A percentile compares a stretch with the other conserved stretches of the same genome.
phyloP scores from a whole-genome alignment of 2,797 vertebrate species.

The Momotus momota region DNA sequence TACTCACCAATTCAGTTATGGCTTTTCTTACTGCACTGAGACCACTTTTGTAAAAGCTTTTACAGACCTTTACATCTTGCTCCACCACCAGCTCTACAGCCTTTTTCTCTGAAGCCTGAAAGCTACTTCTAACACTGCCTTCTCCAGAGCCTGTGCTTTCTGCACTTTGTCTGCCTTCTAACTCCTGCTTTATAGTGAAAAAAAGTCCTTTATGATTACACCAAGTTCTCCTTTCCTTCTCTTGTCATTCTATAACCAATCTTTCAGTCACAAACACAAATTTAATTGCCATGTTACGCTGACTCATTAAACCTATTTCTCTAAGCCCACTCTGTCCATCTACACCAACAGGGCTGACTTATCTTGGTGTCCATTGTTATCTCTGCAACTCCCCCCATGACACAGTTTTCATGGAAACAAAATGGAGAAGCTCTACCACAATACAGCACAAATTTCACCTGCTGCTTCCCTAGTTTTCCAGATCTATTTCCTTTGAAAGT shows the following conservation, averaged over 20 bases:
- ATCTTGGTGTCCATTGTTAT: neutral
- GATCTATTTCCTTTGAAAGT: neutral
- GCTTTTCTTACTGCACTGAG: neutral
- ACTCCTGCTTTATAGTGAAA: neutral
- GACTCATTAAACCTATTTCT: neutral
- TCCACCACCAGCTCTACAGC: neutral
- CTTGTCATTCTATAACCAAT: neutral
- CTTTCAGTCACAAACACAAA: neutral
- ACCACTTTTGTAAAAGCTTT: neutral
- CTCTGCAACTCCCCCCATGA: neutral
- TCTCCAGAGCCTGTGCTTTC: neutral
- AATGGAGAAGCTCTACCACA: neutral
- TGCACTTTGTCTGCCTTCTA: neutral
- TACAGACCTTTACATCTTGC: neutral
- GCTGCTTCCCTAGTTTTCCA: neutral
- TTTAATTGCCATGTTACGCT: neutral
- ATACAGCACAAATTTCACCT: neutral
- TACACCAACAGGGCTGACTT: neutral
- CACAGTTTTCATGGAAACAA: neutral
- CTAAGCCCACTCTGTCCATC: neutral
- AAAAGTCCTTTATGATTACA: neutral
- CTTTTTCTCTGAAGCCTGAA: neutral
- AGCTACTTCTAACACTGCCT: neutral
- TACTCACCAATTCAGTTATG: neutral
- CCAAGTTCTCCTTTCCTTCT: neutral